Evolutionary conservation across 2,113 vertebrate genomes (phyloP), one percentile per base, ranked within the genome.

Genomic region (Syngnathus floridae): DNA sequence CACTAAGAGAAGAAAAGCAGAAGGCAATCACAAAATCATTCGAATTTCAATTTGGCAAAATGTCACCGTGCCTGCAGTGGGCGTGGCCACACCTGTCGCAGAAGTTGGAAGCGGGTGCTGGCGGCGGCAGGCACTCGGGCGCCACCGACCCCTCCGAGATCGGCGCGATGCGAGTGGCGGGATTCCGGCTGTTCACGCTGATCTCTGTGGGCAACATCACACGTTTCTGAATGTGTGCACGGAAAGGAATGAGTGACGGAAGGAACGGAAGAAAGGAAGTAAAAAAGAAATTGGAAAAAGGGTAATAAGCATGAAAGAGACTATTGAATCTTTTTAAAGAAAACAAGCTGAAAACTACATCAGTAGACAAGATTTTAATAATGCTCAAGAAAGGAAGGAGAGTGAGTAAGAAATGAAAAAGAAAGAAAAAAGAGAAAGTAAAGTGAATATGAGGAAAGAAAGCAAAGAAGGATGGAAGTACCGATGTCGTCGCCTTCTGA

Each of bases 141-240:
- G 64, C 75, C 26, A 88, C 72, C 4, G 69, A 73, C 46, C 70
- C 75, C 66, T 84, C 75, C 70, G 86, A 74, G 75, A 91, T 66
- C 2, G 90, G 21, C 0, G 70, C 26, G 7, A 92, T 74, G 17
- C 16, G 80, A 45, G 88, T 84, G 0, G 85, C 36, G 5, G 91
- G 91, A 40, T 92, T 90, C 60, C 88, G 86, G 80, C 90, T 90
- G 80, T 92, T 92, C 2, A 91, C 82, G n/a, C 91, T 92, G 73
- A 92, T 83, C 74, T 92, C 91, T 91, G 71, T 1, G 17, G 6
- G 8, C 9, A 21, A 26, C 26, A 26, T 26, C 26, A 26, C 26
- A 26, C 26, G 26, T 26, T 2, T 26, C 26, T 2, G 26, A 26
- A 26, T 26, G 26, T 26, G 26, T 26, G 26, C 26, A 31, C 3